These are phyloP conservation scores for Tragelaphus strepsiceros DNA, from an alignment of 2,113 vertebrate genomes.

Conservation along the genomic window DNA sequence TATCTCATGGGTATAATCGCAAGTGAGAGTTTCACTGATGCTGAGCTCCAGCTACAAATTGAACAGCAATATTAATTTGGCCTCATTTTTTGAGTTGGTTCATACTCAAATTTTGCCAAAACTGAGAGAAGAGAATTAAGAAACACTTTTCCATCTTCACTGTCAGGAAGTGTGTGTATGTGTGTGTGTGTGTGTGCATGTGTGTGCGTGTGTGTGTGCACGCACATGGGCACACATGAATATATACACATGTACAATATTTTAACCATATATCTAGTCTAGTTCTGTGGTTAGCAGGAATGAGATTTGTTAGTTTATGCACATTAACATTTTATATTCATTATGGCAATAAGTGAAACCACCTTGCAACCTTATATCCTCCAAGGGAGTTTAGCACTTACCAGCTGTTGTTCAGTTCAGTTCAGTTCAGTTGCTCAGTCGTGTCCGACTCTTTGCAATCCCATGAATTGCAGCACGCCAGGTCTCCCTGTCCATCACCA, in stretches of 20 bases:
- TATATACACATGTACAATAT: not conserved
- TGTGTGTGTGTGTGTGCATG: not conserved
- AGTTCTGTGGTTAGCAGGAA: not conserved
- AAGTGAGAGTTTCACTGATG: not conserved
- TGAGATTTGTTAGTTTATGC: not conserved
- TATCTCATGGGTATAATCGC: not conserved
- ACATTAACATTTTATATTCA: not conserved
- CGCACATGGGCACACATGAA: accelerated
- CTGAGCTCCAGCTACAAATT: not conserved
- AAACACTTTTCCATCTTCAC: not conserved
- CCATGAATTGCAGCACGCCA: no score
- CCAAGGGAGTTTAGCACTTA: not conserved
- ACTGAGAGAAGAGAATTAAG: not conserved
- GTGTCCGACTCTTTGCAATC: no score
- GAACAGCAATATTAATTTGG: not conserved
- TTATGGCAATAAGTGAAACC: not conserved
- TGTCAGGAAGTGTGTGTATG: not conserved
- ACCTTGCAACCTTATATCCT: not conserved
- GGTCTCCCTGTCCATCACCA: no score
- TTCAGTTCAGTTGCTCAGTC: no score
- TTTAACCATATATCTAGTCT: not conserved
- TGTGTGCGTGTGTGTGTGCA: no score
- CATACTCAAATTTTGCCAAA: not conserved
- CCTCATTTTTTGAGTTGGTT: not conserved
- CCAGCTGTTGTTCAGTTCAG: no score